Evolutionary conservation across 2,797 vertebrate genomes (phyloP).

Genomic region (Enteromius viviparus): DNA sequence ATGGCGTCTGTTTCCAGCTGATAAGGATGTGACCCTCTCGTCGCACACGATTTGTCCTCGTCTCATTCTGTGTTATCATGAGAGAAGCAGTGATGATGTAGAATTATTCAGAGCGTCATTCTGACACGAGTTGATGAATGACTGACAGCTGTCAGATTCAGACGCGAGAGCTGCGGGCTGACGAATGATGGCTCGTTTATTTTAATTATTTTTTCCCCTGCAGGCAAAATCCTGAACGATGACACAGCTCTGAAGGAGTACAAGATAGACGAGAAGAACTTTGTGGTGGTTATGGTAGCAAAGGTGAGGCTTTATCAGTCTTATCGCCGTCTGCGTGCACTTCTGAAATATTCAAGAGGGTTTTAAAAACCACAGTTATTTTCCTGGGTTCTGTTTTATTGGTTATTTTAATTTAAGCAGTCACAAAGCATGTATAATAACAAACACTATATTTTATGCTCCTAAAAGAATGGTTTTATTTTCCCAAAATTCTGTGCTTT

Average conservation of each 20-base stretch:
- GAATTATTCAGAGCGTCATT: background rate
- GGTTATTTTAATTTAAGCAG: too few relatives aligned
- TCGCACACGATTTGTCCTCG: background rate
- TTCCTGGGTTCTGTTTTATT: too few relatives aligned
- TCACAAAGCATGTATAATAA: too few relatives aligned
- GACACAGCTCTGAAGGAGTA: constrained; percentile 93
- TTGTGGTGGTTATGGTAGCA: constrained; percentile 97
- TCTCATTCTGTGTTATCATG: background rate
- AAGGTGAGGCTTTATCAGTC: constrained; percentile 79
- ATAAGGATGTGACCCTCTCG: constrained; percentile 3
- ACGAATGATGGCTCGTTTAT: background rate
- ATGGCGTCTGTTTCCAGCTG: constrained; percentile 14
- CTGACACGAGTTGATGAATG: background rate
- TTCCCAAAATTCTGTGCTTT: background rate
- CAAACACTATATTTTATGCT: background rate
- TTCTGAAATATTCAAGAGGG: background rate
- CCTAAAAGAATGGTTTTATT: background rate
- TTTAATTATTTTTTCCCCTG: constrained; percentile 47
- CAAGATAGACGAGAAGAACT: constrained; percentile 97
- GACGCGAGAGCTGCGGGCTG: background rate
- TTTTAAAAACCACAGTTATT: too few relatives aligned
- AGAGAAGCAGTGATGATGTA: background rate
- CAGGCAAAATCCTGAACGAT: constrained; percentile 96
- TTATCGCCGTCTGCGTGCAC: background rate
- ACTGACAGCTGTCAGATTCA: background rate